Evolutionary conservation across 2,888 invertebrate species (phyloP).

Genomic region (Latrodectus elegans): DNA sequence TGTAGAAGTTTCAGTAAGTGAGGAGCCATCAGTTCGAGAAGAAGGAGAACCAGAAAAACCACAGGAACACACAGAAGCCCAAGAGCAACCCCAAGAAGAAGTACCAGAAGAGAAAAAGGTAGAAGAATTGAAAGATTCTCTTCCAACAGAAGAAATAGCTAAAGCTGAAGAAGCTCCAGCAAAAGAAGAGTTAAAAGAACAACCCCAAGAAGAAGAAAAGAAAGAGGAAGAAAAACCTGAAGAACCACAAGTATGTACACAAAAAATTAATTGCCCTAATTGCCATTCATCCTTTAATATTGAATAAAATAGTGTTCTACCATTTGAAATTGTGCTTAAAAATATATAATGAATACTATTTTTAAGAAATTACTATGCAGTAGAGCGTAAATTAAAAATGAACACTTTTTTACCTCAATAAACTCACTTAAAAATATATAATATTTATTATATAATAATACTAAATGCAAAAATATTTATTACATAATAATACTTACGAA

Average conservation of each 20-base stretch:
- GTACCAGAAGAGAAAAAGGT: conserved; percentile 5
- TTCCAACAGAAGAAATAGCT: not conserved
- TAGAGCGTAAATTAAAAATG: too few relatives aligned
- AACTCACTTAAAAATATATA: too few relatives aligned
- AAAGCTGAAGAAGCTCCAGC: conserved; percentile 14
- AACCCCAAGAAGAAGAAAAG: conserved; percentile 6
- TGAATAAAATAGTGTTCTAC: too few relatives aligned
- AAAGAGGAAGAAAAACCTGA: conserved; percentile 2
- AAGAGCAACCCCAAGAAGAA: conserved; percentile 8
- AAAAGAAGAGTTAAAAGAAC: conserved; percentile 11
- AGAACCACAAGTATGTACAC: conserved; percentile 1
- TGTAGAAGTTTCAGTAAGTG: not conserved
- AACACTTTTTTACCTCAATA: too few relatives aligned
- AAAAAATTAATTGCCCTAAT: too few relatives aligned
- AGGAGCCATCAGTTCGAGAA: conserved; percentile 40
- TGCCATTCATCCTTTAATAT: too few relatives aligned
- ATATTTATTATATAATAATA: too few relatives aligned
- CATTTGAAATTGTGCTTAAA: too few relatives aligned
- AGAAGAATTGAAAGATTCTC: not conserved
- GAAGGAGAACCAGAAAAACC: conserved; percentile 25
- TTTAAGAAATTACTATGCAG: too few relatives aligned
- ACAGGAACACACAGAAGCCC: not conserved
- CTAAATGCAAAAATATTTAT: too few relatives aligned
- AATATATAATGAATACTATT: too few relatives aligned
- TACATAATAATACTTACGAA: too few relatives aligned